Conservation (phyloP, 2,797 vertebrate species). For the Melanogrammus aeglefinus region DNA sequence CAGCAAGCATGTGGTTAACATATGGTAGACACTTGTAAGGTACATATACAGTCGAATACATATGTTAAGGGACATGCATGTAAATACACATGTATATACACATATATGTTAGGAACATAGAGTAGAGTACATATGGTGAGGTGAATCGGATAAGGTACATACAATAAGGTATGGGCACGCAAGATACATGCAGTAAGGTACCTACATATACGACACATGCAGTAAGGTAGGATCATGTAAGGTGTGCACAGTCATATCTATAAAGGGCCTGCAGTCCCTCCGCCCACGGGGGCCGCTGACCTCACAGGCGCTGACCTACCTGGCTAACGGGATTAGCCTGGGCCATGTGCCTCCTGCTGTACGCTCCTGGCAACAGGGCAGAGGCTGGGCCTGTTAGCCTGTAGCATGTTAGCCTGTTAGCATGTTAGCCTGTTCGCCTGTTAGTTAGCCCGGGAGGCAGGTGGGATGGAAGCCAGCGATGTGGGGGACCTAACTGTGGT, state of each 20-base stretch:
- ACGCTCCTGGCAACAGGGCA: conserved; percentile 51
- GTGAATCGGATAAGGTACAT: too few species aligned
- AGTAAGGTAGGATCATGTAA: background rate
- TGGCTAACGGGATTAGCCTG: conserved; percentile 72
- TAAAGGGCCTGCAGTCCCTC: conserved; percentile 26
- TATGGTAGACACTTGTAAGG: background rate
- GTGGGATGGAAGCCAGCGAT: conserved; percentile 14
- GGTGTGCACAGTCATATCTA: background rate
- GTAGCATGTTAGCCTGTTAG: background rate
- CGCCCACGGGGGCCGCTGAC: conserved; percentile 40
- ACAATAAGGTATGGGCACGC: too few species aligned
- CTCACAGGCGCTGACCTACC: conserved; percentile 68
- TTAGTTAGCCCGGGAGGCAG: conserved; percentile 20
- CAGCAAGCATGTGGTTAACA: too few species aligned
- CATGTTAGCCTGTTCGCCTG: background rate
- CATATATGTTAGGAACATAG: too few species aligned
- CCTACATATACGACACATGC: too few species aligned
- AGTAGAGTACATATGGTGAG: too few species aligned
- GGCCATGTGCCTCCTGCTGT: conserved; percentile 56
- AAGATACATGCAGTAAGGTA: too few species aligned
- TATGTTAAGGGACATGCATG: too few species aligned
- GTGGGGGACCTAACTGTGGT: background rate
- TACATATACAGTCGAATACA: background rate
- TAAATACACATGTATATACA: too few species aligned
- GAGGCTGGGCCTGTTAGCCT: conserved; percentile 18